Percentiles rank a stretch among this genome's conserved stretches.
These are phyloP conservation scores for Hippasteria phrygiana DNA, from an alignment of 53 echinoderm and acorn worm species.

Conservation along the genomic window DNA sequence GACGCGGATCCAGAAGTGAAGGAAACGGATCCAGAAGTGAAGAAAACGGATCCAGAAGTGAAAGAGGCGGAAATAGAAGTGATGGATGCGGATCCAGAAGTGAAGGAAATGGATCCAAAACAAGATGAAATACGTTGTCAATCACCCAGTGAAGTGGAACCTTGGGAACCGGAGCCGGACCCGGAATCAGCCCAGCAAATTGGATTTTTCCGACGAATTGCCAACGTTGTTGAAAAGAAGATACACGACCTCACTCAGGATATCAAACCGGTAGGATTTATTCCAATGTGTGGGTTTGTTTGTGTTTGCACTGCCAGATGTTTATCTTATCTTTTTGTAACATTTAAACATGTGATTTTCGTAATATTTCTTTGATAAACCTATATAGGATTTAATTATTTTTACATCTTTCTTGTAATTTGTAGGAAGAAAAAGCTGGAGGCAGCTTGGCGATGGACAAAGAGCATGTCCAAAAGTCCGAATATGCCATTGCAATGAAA, in stretches of 20 bases:
- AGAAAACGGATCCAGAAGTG: no score
- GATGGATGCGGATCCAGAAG: not conserved
- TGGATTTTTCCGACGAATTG: conserved; percentile 15
- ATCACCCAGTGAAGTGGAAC: not conserved
- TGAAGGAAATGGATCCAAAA: no score
- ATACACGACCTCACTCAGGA: not conserved
- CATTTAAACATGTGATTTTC: no score
- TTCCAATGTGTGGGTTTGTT: not conserved
- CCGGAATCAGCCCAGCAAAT: not conserved
- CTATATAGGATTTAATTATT: no score
- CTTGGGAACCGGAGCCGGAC: not conserved
- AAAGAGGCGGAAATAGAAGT: no score
- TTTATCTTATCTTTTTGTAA: no score
- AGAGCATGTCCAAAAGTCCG: not conserved
- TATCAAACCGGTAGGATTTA: not conserved
- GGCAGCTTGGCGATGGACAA: not conserved
- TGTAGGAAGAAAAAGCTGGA: not conserved
- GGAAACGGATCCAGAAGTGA: no score
- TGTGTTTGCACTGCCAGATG: no score
- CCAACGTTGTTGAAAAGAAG: not conserved
- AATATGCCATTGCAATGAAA: not conserved
- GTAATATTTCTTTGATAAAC: no score
- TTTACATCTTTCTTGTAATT: not conserved
- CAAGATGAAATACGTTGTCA: no score
- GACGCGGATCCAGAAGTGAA: no score